Base-by-base conservation (phyloP, 2,888 invertebrate genomes). In the Ophion obscuratus region DNA sequence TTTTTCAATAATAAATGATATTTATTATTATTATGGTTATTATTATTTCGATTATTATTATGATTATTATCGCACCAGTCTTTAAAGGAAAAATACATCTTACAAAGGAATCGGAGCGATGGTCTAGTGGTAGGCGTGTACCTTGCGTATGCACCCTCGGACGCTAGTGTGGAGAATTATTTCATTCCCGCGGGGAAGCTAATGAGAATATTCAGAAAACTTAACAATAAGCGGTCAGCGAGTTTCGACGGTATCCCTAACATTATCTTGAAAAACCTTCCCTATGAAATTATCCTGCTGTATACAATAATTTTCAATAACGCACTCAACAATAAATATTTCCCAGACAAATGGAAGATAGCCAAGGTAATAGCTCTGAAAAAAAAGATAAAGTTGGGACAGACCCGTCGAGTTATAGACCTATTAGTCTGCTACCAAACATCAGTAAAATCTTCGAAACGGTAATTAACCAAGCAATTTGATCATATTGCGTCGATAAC, bases 381-480 rank as follows among this genome's bases (percentile, higher is more conserved):
- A 6, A 89, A 90, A 87, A 85, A 73, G 87, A 75, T 0, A 89
- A 89, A 80, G 71, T 81, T 10, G 27, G 47, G 0, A 27, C 62
- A 0, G 31, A 83, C 6, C 86, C 88, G 0, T n/a, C 75, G 0
- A 90, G 84, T 44, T 90, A 88, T 9, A 66, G 89, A 14, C 90
- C 89, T 0, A 90, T 90, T 7, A 88, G 89, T 24, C 67, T 90
- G 0, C 74, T 90, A 3, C 90, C 90, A 0, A 90, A 90, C 57
- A 81, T 91, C 0, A 88, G 91, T 31, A 90, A 91, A 87, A 36
- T 90, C 0, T 90, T 88, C 36, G 90, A 91, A 87, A 84, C 78
- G 1, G 17, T 87, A 0, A 68, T 91, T 0, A 89, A 89, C 40
- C 84, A 88, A 9, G 27, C 81, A 0, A 77, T 90, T 7, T 14